Base-by-base conservation (phyloP, 2,888 invertebrate genomes). In the Cephus pygmeus region DNA sequence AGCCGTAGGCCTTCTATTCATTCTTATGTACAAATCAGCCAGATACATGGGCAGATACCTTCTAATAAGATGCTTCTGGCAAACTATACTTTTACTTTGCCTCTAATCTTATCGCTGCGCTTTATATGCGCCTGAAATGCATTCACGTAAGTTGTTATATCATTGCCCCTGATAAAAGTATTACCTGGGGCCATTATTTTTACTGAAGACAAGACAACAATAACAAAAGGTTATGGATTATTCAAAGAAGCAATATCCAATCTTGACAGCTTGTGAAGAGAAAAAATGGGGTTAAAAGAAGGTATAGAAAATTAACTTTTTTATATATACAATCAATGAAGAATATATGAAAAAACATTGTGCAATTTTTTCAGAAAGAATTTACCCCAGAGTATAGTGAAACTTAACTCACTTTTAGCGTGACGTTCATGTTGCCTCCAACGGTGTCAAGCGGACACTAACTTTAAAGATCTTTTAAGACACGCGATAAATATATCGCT, bases 331-430 rank as follows among this genome's bases (percentile, higher is more conserved):
- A 40, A 15, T 40, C 23, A 23, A 23, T 23, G 56, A 56, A 56
- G 56, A 56, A 9, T 56, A 56, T 23, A 23, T 9, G 23, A 56
- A 23, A 56, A 9, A 9, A 2, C 1, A 23, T 9, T 6, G 23
- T 40, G 12, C 9, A 23, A 56, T 56, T 9, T 56, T 9, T 56
- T 56, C 9, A 56, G 56, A 56, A 56, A 23, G 56, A 56, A 56
- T 56, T 23, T 9, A 9, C 6, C 9, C 23, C 23, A 9, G 56
- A 56, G 6, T 56, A 23, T 6, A 23, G 23, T 23, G 23, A 56
- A 56, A 23, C 15, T 23, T 56, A 71, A 78, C 78, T 78, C 76
- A 78, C 78, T 78, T 69, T 76, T 40, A 78, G 68, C 78, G 75
- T 56, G 34, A 76, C 75, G 71, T 23, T 71, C 76, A 78, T 78